phyloP scores from a whole-genome alignment of 1,140 invertebrate species.

The Ylistrum balloti region DNA sequence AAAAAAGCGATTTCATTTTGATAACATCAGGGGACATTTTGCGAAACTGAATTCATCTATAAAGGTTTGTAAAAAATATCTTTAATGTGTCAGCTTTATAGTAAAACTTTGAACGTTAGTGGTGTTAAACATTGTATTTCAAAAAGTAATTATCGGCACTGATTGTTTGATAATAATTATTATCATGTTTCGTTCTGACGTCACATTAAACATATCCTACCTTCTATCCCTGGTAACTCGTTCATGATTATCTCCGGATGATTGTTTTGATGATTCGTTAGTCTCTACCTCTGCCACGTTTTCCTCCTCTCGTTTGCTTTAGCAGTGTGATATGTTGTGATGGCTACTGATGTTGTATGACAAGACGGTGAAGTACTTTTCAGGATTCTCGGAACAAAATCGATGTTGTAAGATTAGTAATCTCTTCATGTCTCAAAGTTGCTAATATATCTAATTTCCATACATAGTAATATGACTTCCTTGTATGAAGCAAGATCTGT shows the following conservation, averaged over 20 bases:
- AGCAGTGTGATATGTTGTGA: too few relatives aligned
- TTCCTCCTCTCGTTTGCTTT: background rate
- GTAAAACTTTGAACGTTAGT: too few relatives aligned
- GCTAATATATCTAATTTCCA: background rate
- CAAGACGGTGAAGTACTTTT: background rate
- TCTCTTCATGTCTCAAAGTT: background rate
- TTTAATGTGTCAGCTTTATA: too few relatives aligned
- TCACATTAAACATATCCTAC: background rate
- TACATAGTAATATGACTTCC: slow-evolving; percentile 2
- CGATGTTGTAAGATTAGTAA: background rate
- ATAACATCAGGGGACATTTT: too few relatives aligned
- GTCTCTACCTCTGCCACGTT: background rate
- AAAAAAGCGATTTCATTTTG: too few relatives aligned
- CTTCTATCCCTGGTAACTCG: background rate
- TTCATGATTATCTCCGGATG: background rate
- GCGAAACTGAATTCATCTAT: too few relatives aligned
- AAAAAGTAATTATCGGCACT: too few relatives aligned
- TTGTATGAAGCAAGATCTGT: background rate
- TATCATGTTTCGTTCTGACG: too few relatives aligned
- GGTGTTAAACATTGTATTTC: too few relatives aligned
- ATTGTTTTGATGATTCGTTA: too few relatives aligned
- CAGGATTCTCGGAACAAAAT: background rate
- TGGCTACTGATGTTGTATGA: background rate
- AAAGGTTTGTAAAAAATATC: too few relatives aligned
- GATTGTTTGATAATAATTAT: too few relatives aligned